A percentile compares a stretch with the other conserved stretches of the same genome.
Conservation (phyloP, 2,888 invertebrate species). For the Drosophila pseudotalamancana region DNA sequence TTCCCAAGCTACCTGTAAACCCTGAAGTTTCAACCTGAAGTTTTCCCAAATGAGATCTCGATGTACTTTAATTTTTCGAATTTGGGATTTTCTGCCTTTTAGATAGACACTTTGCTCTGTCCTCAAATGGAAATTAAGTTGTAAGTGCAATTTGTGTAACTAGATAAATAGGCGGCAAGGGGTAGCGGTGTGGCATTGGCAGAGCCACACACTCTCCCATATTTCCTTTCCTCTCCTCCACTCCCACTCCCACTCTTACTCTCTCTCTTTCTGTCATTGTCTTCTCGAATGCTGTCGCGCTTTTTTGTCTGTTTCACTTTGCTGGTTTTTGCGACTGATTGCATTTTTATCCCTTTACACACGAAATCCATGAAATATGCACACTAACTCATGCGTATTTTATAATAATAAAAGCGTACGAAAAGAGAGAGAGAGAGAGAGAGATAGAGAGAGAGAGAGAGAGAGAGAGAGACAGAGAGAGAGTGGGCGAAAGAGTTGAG, state of each 20-base stretch:
- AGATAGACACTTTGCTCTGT: constrained; percentile 10
- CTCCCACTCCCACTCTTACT: not conserved
- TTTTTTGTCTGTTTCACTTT: constrained; percentile 71
- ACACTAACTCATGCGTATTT: constrained; percentile 79
- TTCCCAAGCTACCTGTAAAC: too few species aligned
- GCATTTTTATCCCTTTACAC: constrained; percentile 78
- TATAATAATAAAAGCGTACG: constrained; percentile 74
- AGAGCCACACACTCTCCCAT: not conserved
- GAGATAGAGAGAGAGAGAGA: not conserved
- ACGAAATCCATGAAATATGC: constrained; percentile 78
- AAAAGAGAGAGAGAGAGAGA: constrained; percentile 17
- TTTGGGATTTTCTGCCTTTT: too few species aligned
- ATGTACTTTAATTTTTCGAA: too few species aligned
- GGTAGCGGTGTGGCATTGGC: not conserved
- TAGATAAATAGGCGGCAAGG: constrained; percentile 4
- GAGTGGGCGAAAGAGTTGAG: not conserved
- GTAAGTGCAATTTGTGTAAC: constrained; percentile 49
- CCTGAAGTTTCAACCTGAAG: too few species aligned
- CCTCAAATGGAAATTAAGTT: constrained; percentile 45
- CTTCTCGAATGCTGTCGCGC: constrained; percentile 7
- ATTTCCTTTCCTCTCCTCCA: not conserved
- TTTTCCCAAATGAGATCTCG: too few species aligned
- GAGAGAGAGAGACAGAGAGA: not conserved
- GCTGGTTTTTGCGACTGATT: constrained; percentile 78
- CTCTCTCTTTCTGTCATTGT: not conserved